Conservation (phyloP, 1,140 invertebrate species). For the Euwallacea similis region DNA sequence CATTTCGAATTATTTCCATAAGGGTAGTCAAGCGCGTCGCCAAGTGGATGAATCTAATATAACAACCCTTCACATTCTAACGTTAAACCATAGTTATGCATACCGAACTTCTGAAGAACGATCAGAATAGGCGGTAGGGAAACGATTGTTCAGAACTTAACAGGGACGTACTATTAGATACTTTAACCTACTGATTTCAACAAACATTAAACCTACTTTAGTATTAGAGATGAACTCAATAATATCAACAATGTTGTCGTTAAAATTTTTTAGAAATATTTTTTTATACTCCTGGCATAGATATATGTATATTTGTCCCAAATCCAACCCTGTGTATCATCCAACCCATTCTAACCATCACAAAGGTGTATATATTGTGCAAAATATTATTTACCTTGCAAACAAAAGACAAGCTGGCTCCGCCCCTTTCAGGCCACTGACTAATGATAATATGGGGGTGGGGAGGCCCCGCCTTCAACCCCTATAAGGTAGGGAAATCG, state of each 20-base stretch:
- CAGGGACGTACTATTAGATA: slow-evolving; percentile 9
- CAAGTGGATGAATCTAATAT: slow-evolving; percentile 50
- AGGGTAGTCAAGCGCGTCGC: slow-evolving; percentile 46
- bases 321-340: slow-evolving; percentile 14
- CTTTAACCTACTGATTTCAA: too few relatives aligned
- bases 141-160: background rate
- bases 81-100: slow-evolving; percentile 51
- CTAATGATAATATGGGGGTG: slow-evolving; percentile 50
- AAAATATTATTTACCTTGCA: slow-evolving; percentile 55
- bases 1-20: slow-evolving; percentile 48
- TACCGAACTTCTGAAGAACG: slow-evolving; percentile 42
- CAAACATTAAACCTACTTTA: too few relatives aligned
- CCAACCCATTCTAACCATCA: slow-evolving; percentile 42
- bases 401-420: slow-evolving; percentile 50
- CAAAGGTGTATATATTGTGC: slow-evolving; percentile 54
- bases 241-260: too few relatives aligned
- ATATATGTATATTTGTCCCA: background rate
- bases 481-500: slow-evolving; percentile 28
- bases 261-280: too few relatives aligned
- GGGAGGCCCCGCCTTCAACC: slow-evolving; percentile 39
- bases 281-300: too few relatives aligned
- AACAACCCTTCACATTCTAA: slow-evolving; percentile 50
- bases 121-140: slow-evolving; percentile 37
- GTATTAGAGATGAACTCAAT: too few relatives aligned
- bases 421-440: slow-evolving; percentile 51